These are phyloP conservation scores for Rana temporaria DNA, from an alignment of 2,113 vertebrate genomes.

Conservation along the genomic window DNA sequence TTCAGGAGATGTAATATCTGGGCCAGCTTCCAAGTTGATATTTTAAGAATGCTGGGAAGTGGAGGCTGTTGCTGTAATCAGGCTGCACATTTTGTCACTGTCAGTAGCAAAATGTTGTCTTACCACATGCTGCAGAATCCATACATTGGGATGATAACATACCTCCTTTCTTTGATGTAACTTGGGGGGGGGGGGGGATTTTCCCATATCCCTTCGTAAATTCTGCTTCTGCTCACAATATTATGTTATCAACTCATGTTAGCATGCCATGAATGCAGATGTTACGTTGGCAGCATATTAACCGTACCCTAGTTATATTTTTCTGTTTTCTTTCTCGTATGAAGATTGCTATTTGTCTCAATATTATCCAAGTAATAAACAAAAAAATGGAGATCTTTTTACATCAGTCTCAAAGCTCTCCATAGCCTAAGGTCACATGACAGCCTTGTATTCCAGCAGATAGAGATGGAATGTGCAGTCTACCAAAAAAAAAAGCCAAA, in stretches of 20 bases:
- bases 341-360: conserved; percentile 3
- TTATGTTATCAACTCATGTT: not conserved
- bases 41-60: conserved; percentile 57
- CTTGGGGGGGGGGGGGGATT: conserved; percentile 2
- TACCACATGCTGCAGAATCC: conserved; percentile 50
- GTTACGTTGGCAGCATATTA: conserved; percentile 5
- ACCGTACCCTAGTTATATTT: not conserved
- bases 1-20: conserved; percentile 50
- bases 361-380: not conserved
- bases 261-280: not conserved
- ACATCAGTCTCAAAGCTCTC: conserved; percentile 3
- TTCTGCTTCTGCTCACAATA: not conserved
- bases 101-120: conserved; percentile 44
- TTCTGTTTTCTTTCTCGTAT: not conserved
- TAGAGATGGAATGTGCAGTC: conserved; percentile 17
- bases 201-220: not conserved
- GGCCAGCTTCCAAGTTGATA: conserved; percentile 52
- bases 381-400: conserved; percentile 16
- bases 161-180: conserved; percentile 8
- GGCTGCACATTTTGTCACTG: conserved; percentile 46
- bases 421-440: conserved; percentile 17
- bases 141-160: conserved; percentile 30
- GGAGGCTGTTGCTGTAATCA: conserved; percentile 40
- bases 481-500: conserved; percentile 33
- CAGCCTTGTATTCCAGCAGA: conserved; percentile 9